A percentile compares a stretch with the other conserved stretches of the same genome.
Conservation (phyloP, 2,113 vertebrate genomes). For the Albula goreensis region DNA sequence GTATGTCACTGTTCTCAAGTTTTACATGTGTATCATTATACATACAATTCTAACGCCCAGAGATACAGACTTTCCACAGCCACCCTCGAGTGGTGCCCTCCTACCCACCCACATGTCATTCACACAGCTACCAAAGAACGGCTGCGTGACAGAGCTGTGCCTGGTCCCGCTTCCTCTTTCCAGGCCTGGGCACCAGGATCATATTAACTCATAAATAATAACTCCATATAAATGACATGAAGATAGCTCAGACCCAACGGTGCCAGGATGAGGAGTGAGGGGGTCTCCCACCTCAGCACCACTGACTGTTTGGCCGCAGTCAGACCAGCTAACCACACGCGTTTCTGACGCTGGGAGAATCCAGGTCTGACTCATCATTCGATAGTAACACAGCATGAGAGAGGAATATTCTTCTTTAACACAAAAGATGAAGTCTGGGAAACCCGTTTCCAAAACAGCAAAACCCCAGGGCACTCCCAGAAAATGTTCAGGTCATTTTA, state of each 20-base stretch:
- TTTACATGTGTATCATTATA: no score
- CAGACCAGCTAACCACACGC: background rate
- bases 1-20: no score
- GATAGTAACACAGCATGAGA: background rate
- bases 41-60: conserved; percentile 14
- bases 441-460: background rate
- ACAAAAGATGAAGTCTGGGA: background rate
- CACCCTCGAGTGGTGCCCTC: no score
- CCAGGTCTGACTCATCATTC: background rate
- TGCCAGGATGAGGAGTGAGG: background rate
- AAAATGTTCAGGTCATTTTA: background rate
- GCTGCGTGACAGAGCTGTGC: no score
- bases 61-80: conserved; percentile 41
- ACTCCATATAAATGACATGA: no score
- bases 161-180: no score
- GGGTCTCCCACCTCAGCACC: background rate
- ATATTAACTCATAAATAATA: no score
- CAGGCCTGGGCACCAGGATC: no score
- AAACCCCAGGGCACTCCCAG: background rate
- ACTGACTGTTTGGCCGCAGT: background rate
- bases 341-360: background rate
- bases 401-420: background rate
- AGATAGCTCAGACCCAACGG: conserved; percentile 1
- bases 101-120: no score
- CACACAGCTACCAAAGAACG: no score